These are phyloP conservation scores for Octomys mimax DNA, from an alignment of 2,797 vertebrate genomes.

Conservation along the genomic window DNA sequence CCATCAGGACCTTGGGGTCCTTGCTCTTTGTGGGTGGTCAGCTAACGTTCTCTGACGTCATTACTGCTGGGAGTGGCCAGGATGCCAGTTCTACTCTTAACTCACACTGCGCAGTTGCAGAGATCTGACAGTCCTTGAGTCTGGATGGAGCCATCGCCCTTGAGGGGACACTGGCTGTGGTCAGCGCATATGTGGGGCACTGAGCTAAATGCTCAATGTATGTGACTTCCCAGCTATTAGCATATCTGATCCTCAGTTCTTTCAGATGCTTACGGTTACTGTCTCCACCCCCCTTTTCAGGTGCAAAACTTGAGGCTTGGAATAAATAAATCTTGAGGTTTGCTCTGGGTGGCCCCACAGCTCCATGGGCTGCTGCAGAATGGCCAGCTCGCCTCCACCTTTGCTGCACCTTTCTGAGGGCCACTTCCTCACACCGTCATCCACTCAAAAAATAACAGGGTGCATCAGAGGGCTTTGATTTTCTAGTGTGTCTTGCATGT, in stretches of 20 bases:
- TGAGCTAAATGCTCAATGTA: neutral
- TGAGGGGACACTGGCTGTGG: neutral
- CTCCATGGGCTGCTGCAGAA: neutral
- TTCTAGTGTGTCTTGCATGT: neutral
- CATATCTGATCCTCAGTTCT: neutral
- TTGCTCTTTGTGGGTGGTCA: neutral
- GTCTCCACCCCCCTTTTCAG: neutral
- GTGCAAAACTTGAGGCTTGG: neutral
- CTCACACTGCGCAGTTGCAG: too few relatives aligned
- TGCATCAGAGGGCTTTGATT: rapidly evolving
- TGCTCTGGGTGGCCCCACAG: neutral
- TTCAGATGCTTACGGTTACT: neutral
- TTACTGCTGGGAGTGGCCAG: neutral
- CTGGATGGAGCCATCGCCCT: neutral
- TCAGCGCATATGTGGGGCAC: neutral
- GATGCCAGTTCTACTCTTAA: neutral
- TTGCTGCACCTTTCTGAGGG: neutral
- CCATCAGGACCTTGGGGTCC: rapidly evolving
- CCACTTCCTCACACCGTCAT: neutral
- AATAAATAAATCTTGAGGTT: neutral
- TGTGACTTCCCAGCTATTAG: neutral
- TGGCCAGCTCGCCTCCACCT: neutral
- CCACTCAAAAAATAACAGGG: neutral
- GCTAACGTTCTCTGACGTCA: neutral
- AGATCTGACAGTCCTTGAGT: neutral